A percentile compares a stretch with the other conserved stretches of the same genome.
These are phyloP conservation scores for Theristicus caerulescens DNA, from an alignment of 2,113 vertebrate species.

Conservation along the genomic window DNA sequence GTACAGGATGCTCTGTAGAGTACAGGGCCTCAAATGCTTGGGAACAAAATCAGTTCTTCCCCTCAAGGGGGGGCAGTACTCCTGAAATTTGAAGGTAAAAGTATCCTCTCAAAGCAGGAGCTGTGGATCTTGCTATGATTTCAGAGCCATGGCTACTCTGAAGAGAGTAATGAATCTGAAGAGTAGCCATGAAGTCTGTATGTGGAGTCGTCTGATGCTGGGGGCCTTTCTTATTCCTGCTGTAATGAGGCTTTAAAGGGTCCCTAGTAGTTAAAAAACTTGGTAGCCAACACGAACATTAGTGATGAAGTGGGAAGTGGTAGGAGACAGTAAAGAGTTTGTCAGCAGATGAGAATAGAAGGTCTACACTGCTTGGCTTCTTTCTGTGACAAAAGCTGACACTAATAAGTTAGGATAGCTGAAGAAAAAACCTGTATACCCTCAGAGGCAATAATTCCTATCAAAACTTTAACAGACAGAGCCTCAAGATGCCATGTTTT, in stretches of 20 bases:
- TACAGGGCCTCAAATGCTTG: background rate
- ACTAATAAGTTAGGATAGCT: background rate
- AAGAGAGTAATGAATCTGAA: background rate
- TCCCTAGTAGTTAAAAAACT: background rate
- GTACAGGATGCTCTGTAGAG: background rate
- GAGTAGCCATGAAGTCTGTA: background rate
- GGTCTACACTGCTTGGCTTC: background rate
- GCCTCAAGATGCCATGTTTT: background rate
- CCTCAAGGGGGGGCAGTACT: background rate
- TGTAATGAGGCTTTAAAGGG: background rate
- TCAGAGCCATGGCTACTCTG: background rate
- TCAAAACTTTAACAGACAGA: background rate
- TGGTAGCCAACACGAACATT: background rate
- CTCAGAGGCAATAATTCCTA: background rate
- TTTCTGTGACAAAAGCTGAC: background rate
- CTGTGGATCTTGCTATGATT: background rate
- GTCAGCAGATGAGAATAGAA: background rate
- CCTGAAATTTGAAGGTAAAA: background rate
- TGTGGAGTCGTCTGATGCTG: background rate
- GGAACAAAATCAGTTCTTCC: background rate
- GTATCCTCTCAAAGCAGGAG: background rate
- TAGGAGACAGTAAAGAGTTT: background rate
- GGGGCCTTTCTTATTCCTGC: background rate
- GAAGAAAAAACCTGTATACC: background rate
- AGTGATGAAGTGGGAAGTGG: background rate